Conservation (phyloP, 2,888 invertebrate species). For the Drosophila antonietae region DNA sequence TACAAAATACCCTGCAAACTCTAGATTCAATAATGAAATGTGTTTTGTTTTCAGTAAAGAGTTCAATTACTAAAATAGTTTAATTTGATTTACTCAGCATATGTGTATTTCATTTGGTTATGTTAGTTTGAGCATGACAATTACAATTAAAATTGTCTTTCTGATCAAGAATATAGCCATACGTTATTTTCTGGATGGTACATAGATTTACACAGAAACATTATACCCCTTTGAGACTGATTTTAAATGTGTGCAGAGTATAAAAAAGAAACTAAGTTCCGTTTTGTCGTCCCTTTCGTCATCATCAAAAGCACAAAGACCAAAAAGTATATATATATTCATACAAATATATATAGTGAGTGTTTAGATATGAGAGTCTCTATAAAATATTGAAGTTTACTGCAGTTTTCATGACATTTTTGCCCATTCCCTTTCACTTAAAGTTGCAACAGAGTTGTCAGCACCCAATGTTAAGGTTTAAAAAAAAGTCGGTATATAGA, state of each 20-base stretch:
- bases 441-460: constrained; percentile 39
- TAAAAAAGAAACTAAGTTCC: constrained; percentile 9
- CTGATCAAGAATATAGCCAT: not conserved
- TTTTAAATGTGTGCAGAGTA: not conserved
- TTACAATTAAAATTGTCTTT: no score
- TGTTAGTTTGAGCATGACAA: no score
- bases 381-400: constrained; percentile 11
- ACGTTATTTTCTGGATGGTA: not conserved
- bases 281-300: constrained; percentile 18
- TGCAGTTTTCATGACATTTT: constrained; percentile 19
- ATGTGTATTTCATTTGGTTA: no score
- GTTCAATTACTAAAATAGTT: no score
- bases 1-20: not conserved
- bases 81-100: no score
- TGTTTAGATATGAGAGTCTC: not conserved
- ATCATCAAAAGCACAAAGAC: not conserved
- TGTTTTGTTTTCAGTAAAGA: not conserved
- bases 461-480: not conserved
- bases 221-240: not conserved
- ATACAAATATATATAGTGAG: not conserved
- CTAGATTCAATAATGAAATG: not conserved
- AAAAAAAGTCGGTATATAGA: not conserved
- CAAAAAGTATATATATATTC: not conserved
- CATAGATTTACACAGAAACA: not conserved
- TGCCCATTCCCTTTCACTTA: constrained; percentile 12